Evolutionary conservation across 2,113 vertebrate species (phyloP).

Genomic region (Spheniscus mendiculus): DNA sequence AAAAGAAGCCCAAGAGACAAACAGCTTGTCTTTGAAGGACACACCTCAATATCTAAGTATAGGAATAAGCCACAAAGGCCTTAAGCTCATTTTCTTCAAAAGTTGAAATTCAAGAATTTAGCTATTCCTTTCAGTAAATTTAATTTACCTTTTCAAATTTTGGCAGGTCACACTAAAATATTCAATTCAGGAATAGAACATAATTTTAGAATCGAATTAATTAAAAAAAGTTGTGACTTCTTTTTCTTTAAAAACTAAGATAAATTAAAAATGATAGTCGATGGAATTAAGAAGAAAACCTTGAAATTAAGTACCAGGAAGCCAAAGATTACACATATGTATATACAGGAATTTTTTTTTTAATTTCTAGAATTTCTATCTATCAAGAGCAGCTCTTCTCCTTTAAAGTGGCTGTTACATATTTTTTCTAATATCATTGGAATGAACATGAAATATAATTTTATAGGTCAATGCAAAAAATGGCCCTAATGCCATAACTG

Average conservation of each 20-base stretch:
- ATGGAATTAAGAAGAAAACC: neutral
- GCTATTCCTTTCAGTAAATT: neutral
- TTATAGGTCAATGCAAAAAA: neutral
- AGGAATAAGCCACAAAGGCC: neutral
- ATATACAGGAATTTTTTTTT: neutral
- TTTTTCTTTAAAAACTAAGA: neutral
- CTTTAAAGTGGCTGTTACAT: neutral
- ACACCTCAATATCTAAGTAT: conserved; percentile 29
- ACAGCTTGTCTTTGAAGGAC: conserved; percentile 46
- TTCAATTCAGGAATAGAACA: conserved; percentile 11
- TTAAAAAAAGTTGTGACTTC: neutral
- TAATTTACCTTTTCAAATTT: conserved; percentile 29
- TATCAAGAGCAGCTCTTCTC: neutral
- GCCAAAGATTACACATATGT: neutral
- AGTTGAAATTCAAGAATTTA: conserved; percentile 23
- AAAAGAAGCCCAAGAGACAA: neutral
- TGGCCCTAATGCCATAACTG: neutral
- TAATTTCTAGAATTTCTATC: neutral
- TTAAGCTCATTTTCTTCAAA: neutral
- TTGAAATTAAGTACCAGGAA: neutral
- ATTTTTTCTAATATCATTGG: neutral
- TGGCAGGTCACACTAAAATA: neutral
- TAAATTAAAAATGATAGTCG: neutral
- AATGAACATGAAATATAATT: neutral
- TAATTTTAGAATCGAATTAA: neutral